A percentile compares a stretch with the other conserved stretches of the same genome.
Conservation (phyloP, 2,888 invertebrate genomes). For the Apotomis betuletana region DNA sequence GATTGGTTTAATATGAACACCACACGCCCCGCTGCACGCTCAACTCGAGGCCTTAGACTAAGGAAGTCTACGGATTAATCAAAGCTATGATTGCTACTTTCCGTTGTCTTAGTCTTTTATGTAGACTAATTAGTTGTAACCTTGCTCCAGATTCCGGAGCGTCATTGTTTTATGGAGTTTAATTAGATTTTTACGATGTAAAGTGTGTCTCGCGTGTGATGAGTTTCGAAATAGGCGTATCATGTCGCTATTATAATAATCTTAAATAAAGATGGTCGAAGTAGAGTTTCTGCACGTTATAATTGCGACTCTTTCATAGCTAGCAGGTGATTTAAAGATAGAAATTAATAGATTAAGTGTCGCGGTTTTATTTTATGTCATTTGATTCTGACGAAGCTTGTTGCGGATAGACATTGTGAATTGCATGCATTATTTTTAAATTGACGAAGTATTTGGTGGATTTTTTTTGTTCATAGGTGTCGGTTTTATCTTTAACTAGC, state of each 20-base stretch:
- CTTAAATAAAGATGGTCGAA: too few species aligned
- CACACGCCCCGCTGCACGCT: too few species aligned
- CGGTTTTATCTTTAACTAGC: too few species aligned
- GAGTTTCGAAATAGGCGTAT: not conserved
- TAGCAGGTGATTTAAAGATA: slow-evolving; percentile 5
- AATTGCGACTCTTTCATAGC: not conserved
- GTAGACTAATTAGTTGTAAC: slow-evolving; percentile 3
- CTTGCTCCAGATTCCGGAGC: slow-evolving; percentile 17
- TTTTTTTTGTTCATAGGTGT: too few species aligned
- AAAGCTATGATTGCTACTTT: slow-evolving; percentile 15
- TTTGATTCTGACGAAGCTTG: too few species aligned
- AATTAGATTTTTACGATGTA: slow-evolving; percentile 7
- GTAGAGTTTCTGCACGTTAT: too few species aligned
- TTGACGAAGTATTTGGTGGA: too few species aligned
- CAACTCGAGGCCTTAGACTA: not conserved
- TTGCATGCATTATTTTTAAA: too few species aligned
- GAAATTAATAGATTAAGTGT: not conserved
- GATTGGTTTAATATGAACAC: too few species aligned
- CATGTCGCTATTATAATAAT: too few species aligned
- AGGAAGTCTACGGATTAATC: slow-evolving; percentile 30
- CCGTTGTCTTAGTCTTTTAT: slow-evolving; percentile 9
- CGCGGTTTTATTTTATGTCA: too few species aligned
- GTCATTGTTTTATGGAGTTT: slow-evolving; percentile 17
- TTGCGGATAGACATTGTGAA: too few species aligned
- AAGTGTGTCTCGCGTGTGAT: slow-evolving; percentile 15